These are phyloP conservation scores for Gila robusta DNA, from an alignment of 2,797 vertebrate species.

Conservation along the genomic window DNA sequence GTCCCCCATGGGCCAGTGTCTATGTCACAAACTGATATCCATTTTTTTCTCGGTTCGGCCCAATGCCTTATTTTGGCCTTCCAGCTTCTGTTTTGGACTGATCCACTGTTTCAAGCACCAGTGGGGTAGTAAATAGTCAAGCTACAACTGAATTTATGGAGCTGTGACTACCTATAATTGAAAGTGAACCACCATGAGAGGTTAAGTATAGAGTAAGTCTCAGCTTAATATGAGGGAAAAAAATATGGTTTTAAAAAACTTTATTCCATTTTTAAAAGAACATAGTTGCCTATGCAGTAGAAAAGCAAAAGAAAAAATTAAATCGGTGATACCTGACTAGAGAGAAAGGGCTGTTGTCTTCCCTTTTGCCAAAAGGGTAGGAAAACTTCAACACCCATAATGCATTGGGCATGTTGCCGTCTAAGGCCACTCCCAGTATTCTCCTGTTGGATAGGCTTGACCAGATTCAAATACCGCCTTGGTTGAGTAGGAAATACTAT, in stretches of 20 bases:
- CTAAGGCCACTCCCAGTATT: background rate
- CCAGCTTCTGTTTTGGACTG: background rate
- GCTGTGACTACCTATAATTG: background rate
- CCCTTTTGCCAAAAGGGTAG: background rate
- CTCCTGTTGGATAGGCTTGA: background rate
- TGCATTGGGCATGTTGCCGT: background rate
- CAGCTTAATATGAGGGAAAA: background rate
- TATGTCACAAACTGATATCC: conserved; percentile 59
- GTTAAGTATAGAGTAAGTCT: conserved; percentile 11
- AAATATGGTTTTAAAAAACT: background rate
- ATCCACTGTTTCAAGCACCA: background rate
- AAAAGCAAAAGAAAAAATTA: background rate
- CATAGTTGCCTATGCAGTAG: background rate
- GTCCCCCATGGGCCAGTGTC: conserved; percentile 44
- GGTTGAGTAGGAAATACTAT: background rate
- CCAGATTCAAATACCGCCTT: background rate
- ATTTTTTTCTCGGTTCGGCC: conserved; percentile 53
- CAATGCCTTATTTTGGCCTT: conserved; percentile 11
- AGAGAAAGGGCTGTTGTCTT: background rate
- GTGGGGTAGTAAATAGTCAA: background rate
- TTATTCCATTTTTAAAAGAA: background rate
- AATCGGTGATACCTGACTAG: background rate
- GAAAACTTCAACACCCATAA: background rate
- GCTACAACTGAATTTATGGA: background rate
- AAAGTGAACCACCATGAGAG: background rate